These are phyloP conservation scores for Andrena camellia DNA, from an alignment of 2,888 invertebrate species.

Conservation along the genomic window DNA sequence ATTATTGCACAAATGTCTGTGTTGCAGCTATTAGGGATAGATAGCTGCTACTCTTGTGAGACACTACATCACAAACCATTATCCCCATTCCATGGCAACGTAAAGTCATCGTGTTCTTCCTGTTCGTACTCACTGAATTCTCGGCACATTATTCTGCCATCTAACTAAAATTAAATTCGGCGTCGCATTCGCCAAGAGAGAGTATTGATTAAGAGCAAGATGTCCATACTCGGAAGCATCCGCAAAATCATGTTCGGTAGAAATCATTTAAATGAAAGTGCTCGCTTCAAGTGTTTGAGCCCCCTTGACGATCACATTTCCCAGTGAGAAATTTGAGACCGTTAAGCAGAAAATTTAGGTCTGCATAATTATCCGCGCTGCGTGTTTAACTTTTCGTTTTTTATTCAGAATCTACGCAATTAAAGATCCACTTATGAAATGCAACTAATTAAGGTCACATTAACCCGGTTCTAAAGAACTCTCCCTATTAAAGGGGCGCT, in stretches of 20 bases:
- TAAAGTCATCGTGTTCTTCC: no score
- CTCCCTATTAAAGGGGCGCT: conserved; percentile 51
- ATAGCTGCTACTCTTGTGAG: no score
- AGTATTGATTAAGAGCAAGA: neutral
- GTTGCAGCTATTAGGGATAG: no score
- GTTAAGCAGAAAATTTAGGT: conserved; percentile 29
- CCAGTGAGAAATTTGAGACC: conserved; percentile 4
- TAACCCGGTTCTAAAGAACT: conserved; percentile 53
- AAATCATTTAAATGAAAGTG: neutral
- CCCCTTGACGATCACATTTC: neutral
- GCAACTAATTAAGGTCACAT: conserved; percentile 57
- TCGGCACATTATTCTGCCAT: no score
- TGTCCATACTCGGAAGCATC: neutral
- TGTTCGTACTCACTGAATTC: no score
- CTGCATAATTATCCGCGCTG: conserved; percentile 43
- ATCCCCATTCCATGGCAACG: no score
- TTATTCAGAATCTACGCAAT: conserved; percentile 37
- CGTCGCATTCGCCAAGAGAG: neutral
- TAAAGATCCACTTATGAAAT: conserved; percentile 39
- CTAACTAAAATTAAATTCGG: neutral
- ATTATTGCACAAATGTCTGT: no score
- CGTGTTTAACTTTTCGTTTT: conserved; percentile 22
- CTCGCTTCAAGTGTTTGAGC: neutral
- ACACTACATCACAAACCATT: no score
- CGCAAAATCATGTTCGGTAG: neutral